Evolutionary conservation across 2,113 vertebrate genomes (phyloP).

Genomic region (Catharus fuscescens): DNA sequence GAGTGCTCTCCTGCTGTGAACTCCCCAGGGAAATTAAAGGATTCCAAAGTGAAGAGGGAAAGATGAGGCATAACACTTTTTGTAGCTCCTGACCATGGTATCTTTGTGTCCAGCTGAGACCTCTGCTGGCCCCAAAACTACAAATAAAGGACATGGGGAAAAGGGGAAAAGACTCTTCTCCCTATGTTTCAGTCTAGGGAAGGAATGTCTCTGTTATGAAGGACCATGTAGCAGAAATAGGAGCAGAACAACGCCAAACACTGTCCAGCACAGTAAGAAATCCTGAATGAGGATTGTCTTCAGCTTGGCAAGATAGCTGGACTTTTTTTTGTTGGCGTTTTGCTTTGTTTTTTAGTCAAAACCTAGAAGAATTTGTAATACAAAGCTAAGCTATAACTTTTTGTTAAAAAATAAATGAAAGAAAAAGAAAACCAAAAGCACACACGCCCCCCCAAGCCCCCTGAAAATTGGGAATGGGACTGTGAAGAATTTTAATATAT

Average conservation of each 20-base stretch:
- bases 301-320: not conserved
- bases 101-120: not conserved
- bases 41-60: not conserved
- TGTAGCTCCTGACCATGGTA: not conserved
- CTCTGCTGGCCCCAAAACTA: not conserved
- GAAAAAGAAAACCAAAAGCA: not conserved
- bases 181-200: accelerated
- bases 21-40: not conserved
- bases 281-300: not conserved
- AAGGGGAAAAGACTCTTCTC: not conserved
- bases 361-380: not conserved
- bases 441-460: accelerated
- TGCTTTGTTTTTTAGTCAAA: not conserved
- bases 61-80: not conserved
- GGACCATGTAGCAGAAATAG: not conserved
- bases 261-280: not conserved
- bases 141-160: not conserved
- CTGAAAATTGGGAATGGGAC: not conserved
- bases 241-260: not conserved
- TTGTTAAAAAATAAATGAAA: too few species aligned
- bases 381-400: not conserved
- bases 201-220: accelerated
- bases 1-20: accelerated
- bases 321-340: accelerated
- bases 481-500: not conserved